These are phyloP conservation scores for Acanthopagrus latus DNA, from an alignment of 2,797 vertebrate genomes.

Conservation along the genomic window DNA sequence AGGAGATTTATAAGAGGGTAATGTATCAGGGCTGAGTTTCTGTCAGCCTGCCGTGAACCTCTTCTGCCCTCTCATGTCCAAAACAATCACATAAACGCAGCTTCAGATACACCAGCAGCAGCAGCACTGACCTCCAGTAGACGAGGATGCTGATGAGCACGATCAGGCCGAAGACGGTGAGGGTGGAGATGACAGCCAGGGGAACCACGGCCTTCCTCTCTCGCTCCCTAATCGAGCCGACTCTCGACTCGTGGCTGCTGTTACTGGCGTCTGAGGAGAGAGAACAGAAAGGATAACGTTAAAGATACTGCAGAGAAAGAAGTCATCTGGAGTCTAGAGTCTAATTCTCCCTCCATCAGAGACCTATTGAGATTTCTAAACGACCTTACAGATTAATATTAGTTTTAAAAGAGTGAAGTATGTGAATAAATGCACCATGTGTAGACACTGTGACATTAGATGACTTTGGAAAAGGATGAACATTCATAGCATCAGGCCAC, in stretches of 20 bases:
- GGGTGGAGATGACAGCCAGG: conserved; percentile 94
- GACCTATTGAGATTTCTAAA: too few relatives aligned
- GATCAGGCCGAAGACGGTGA: conserved; percentile 93
- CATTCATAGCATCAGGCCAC: not conserved
- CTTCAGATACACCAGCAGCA: not conserved
- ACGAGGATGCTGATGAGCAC: conserved; percentile 95
- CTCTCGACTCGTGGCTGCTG: conserved; percentile 97
- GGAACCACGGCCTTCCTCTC: conserved; percentile 92
- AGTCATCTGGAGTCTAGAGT: not conserved
- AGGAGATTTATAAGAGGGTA: too few relatives aligned
- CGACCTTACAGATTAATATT: too few relatives aligned
- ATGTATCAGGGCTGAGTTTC: not conserved
- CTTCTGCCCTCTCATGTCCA: not conserved
- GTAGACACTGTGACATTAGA: too few relatives aligned
- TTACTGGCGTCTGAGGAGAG: conserved; percentile 92
- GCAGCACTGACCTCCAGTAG: conserved; percentile 93
- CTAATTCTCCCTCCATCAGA: too few relatives aligned
- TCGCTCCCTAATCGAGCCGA: conserved; percentile 89
- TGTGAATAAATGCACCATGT: not conserved
- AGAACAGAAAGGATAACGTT: conserved; percentile 56
- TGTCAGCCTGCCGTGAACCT: not conserved
- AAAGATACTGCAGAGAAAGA: not conserved
- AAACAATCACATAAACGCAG: too few relatives aligned
- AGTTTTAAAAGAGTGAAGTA: not conserved
- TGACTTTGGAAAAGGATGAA: too few relatives aligned